Percentiles rank a stretch among this genome's conserved stretches.
Conservation (phyloP, 2,888 invertebrate genomes). For the Sinopyrophorus schimmeli region DNA sequence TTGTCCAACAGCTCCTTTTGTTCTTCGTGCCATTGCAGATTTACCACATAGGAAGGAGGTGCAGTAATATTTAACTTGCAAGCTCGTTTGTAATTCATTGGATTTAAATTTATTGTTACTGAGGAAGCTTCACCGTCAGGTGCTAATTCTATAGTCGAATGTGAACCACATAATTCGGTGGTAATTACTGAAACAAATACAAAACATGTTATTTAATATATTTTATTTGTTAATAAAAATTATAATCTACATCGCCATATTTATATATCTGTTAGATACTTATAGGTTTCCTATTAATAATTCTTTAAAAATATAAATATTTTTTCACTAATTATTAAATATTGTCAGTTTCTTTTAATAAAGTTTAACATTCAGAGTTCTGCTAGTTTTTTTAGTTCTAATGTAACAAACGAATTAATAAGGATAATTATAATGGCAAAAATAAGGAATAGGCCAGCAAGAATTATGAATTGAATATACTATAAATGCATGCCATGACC, state of each 20-base stretch:
- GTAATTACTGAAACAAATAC: conserved; percentile 35
- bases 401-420: neutral
- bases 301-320: neutral
- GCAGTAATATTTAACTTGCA: conserved; percentile 43
- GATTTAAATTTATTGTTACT: conserved; percentile 37
- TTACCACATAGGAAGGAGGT: conserved; percentile 45
- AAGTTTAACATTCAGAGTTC: neutral
- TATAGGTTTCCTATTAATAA: too few relatives aligned
- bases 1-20: conserved; percentile 27
- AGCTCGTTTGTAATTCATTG: conserved; percentile 31
- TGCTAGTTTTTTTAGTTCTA: neutral
- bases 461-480: too few relatives aligned
- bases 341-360: neutral
- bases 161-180: conserved; percentile 39
- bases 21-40: conserved; percentile 41
- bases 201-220: neutral
- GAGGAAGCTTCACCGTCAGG: conserved; percentile 39
- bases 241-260: too few relatives aligned
- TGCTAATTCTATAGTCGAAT: conserved; percentile 35
- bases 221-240: too few relatives aligned
- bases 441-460: too few relatives aligned
- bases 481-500: conserved; percentile 4
- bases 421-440: too few relatives aligned
- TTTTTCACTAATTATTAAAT: neutral
- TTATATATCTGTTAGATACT: too few relatives aligned